Evolutionary conservation across 1,140 invertebrate genomes (phyloP).

Genomic region (Linepithema humile): DNA sequence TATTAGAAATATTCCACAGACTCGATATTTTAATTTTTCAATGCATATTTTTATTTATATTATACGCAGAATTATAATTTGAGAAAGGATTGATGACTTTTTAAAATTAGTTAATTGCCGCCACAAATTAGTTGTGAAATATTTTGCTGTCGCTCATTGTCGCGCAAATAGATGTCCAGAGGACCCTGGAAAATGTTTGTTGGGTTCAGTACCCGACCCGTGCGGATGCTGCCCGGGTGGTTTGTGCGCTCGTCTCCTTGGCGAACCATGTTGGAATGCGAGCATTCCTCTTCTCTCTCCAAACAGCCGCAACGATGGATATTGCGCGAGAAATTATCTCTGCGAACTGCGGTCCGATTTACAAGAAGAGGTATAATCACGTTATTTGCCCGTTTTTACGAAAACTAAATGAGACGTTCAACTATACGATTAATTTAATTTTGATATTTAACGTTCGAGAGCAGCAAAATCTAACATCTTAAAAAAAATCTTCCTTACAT

Average conservation of each 20-base stretch:
- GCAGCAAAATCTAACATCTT: background rate
- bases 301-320: constrained; percentile 75
- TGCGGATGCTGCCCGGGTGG: constrained; percentile 85
- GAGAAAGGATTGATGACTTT: background rate
- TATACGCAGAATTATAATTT: background rate
- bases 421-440: background rate
- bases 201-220: constrained; percentile 84
- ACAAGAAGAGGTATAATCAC: constrained; percentile 72
- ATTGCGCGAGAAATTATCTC: constrained; percentile 77
- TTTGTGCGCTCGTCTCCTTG: constrained; percentile 85
- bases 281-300: constrained; percentile 71
- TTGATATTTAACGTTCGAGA: background rate
- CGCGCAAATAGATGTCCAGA: constrained; percentile 74
- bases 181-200: constrained; percentile 78
- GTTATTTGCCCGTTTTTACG: background rate
- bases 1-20: background rate
- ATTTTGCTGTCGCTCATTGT: constrained; percentile 21
- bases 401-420: background rate
- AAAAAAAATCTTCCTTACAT: background rate
- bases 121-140: background rate
- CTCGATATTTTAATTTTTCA: background rate
- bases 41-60: background rate
- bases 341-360: constrained; percentile 78
- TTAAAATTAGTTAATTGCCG: background rate
- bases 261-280: constrained; percentile 85